phyloP scores from a whole-genome alignment of 2,113 vertebrate genomes.

The Oreochromis tanganicae region DNA sequence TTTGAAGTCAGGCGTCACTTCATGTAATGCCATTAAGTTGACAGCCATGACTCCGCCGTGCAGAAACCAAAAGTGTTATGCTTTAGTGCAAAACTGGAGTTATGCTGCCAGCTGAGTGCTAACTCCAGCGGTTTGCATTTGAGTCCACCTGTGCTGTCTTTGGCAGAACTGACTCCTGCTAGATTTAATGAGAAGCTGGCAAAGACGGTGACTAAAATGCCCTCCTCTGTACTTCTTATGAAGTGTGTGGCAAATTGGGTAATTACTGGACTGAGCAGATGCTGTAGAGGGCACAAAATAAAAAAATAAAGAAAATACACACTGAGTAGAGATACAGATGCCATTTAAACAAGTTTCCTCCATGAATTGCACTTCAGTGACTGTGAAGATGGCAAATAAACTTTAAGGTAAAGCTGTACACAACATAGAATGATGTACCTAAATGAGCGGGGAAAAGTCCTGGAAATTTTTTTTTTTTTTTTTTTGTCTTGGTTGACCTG shows the following conservation, averaged over 20 bases:
- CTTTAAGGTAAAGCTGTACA: not conserved
- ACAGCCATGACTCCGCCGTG: not conserved
- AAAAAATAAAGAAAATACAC: not conserved
- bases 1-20: slow-evolving; percentile 21
- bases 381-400: not conserved
- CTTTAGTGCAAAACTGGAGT: not conserved
- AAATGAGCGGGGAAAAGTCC: rapidly evolving
- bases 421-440: not conserved
- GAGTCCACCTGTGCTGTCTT: slow-evolving; percentile 48
- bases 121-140: slow-evolving; percentile 19
- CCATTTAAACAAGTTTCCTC: not conserved
- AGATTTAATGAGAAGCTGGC: slow-evolving; percentile 41
- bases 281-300: not conserved
- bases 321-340: not conserved
- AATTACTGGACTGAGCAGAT: not conserved
- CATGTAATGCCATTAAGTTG: slow-evolving; percentile 7
- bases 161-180: slow-evolving; percentile 7
- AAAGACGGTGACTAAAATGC: not conserved
- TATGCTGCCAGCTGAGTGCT: not conserved
- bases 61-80: not conserved
- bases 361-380: not conserved
- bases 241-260: not conserved
- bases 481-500: not conserved
- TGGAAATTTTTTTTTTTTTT: not conserved
- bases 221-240: not conserved